Base-by-base conservation (phyloP, 2,113 vertebrate species). In the Chaetodon auriga region DNA sequence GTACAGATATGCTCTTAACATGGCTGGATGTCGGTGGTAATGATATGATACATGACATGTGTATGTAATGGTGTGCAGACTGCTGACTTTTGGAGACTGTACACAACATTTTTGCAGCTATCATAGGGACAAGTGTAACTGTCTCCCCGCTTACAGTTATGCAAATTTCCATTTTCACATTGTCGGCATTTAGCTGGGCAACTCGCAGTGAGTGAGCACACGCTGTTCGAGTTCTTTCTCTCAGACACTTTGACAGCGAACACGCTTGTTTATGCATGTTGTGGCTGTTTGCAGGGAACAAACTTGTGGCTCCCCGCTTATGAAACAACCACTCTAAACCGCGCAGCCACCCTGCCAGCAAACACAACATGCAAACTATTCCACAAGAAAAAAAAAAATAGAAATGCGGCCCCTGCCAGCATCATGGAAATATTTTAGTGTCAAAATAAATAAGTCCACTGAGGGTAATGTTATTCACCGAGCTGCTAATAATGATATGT, bases 1-100 rank as follows among this genome's bases (percentile, higher is more conserved):
- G 61, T 46, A 13, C 10, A 23, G 16, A 72, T 10, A 11, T 48
- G 36, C 61, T 81, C 19, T 21, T 41, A 51, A 79, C 1, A 8
- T 30, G 79, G 1, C 21, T 68, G 64, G 1, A 10, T 63, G 30
- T 58, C 62, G 38, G 11, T 30, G 48, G 41, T 71, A 48, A 71
- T 45, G 63, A 61, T 62, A 78, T 51, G 54, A 79, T 46, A 72
- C 74, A 66, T 66, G 60, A 71, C 74, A 78, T 53, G 41, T 75
- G 49, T 3, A 38, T 19, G 13, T 43, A 61, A 54, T 43, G 48
- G 30, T 19, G 15, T 7, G 48, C 75, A 55, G 48, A 35, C 49
- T 54, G 1, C 0, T 36, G 38, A 19, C 41, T 78, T 21, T 38
- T 57, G 14, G 18, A 38, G 4, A n/a, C 6, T 16, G n/a, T 21